These are phyloP conservation scores for Thereva unica DNA, from an alignment of 2,888 invertebrate species.

Conservation along the genomic window DNA sequence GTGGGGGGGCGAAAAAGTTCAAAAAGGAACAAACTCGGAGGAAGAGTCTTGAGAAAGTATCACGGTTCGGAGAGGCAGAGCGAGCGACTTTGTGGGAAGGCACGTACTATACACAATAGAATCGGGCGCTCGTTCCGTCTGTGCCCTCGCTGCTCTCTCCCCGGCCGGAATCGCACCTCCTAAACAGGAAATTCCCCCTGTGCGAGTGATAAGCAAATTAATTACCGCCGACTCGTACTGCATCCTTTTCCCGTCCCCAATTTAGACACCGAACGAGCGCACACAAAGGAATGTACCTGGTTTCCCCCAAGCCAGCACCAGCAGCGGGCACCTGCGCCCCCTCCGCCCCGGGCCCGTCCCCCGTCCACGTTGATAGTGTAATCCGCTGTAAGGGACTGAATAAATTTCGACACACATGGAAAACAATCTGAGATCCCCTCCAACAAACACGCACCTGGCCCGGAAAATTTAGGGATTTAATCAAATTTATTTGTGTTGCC, in stretches of 20 bases:
- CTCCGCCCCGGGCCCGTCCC: neutral
- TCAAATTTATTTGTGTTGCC: constrained; percentile 36
- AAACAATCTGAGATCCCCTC: constrained; percentile 17
- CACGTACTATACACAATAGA: no score
- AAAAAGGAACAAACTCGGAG: no score
- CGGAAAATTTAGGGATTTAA: constrained; percentile 31
- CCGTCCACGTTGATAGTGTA: neutral
- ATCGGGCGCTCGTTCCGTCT: no score
- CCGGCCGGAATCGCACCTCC: no score
- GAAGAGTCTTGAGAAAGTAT: no score
- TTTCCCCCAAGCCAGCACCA: neutral
- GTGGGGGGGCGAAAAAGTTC: no score
- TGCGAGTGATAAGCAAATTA: constrained; percentile 15
- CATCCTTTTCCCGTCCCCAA: constrained; percentile 10
- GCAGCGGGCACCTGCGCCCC: neutral
- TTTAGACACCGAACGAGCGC: neutral
- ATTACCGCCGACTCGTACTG: constrained; percentile 24
- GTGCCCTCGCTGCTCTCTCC: no score
- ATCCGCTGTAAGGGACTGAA: neutral
- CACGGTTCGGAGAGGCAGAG: no score
- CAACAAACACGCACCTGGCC: constrained; percentile 30
- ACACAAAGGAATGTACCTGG: neutral
- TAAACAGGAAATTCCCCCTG: neutral
- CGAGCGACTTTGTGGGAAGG: no score
- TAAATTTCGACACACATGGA: constrained; percentile 16